phyloP scores from a whole-genome alignment of 2,113 vertebrate genomes.

The Uropsilus gracilis region DNA sequence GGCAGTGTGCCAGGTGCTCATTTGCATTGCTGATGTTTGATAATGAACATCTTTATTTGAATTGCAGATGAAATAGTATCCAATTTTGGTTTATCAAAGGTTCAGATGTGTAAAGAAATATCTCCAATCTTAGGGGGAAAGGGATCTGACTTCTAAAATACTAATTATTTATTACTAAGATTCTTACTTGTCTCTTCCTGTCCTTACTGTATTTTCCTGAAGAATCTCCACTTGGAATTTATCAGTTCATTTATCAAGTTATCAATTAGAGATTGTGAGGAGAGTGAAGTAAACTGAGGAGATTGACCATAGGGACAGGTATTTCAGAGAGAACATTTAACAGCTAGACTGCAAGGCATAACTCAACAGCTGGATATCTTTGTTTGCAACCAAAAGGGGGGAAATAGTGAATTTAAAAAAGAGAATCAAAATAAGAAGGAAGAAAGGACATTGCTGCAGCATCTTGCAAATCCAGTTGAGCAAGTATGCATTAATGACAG shows the following conservation, averaged over 20 bases:
- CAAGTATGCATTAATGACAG: not conserved
- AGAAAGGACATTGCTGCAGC: not conserved
- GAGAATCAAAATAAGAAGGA: not conserved
- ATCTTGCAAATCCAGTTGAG: constrained; percentile 22
- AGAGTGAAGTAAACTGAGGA: not conserved
- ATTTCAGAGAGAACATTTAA: not conserved
- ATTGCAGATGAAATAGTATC: constrained; percentile 63
- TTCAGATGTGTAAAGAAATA: constrained; percentile 61
- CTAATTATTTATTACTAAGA: constrained; percentile 40
- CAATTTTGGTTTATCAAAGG: constrained; percentile 48
- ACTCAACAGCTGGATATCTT: not conserved
- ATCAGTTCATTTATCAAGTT: not conserved
- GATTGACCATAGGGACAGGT: not conserved
- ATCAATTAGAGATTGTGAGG: not conserved
- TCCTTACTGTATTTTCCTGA: constrained; percentile 2
- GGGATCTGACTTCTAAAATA: not conserved
- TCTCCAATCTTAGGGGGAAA: constrained; percentile 38
- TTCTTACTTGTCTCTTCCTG: not conserved
- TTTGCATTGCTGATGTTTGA: constrained; percentile 70
- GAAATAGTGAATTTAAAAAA: not conserved
- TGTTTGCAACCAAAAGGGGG: not conserved
- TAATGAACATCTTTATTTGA: constrained; percentile 71
- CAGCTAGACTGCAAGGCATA: not conserved
- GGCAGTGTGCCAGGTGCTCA: constrained; percentile 52
- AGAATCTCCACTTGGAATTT: not conserved